These are phyloP conservation scores for Melanotaenia pygmaea DNA, from an alignment of 2,797 vertebrate species.

Conservation along the genomic window DNA sequence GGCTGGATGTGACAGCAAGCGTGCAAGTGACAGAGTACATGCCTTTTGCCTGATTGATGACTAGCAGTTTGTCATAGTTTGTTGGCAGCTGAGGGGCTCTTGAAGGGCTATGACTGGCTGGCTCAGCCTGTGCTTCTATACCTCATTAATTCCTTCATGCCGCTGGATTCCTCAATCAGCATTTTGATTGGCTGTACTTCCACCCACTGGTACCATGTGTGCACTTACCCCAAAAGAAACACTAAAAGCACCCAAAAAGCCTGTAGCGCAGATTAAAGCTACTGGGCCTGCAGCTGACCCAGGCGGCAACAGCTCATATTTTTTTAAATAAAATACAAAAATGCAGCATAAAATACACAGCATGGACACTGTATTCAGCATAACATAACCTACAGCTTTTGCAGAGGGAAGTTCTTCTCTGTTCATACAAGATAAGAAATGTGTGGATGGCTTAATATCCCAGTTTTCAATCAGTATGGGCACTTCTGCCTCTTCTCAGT, in stretches of 20 bases:
- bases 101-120: conserved; percentile 68
- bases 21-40: conserved; percentile 14
- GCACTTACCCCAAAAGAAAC: conserved; percentile 31
- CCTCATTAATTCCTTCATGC: conserved; percentile 76
- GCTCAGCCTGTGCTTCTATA: conserved; percentile 50
- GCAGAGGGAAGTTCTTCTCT: conserved; percentile 22
- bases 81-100: conserved; percentile 59
- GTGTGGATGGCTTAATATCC: conserved; percentile 29
- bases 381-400: not conserved
- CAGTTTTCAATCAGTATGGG: conserved; percentile 57
- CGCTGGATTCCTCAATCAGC: conserved; percentile 61
- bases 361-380: not conserved
- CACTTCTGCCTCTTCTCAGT: conserved; percentile 46
- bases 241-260: conserved; percentile 12
- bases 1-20: conserved; percentile 26
- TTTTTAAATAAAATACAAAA: not conserved
- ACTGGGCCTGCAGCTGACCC: conserved; percentile 6
- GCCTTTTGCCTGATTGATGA: conserved; percentile 69
- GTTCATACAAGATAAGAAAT: conserved; percentile 12
- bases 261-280: conserved; percentile 35
- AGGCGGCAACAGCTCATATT: not conserved
- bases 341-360: not conserved
- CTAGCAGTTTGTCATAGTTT: conserved; percentile 63
- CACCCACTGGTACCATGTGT: conserved; percentile 4
- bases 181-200: conserved; percentile 58